Conservation (phyloP, 2,113 vertebrate species). For the Tetrax tetrax region DNA sequence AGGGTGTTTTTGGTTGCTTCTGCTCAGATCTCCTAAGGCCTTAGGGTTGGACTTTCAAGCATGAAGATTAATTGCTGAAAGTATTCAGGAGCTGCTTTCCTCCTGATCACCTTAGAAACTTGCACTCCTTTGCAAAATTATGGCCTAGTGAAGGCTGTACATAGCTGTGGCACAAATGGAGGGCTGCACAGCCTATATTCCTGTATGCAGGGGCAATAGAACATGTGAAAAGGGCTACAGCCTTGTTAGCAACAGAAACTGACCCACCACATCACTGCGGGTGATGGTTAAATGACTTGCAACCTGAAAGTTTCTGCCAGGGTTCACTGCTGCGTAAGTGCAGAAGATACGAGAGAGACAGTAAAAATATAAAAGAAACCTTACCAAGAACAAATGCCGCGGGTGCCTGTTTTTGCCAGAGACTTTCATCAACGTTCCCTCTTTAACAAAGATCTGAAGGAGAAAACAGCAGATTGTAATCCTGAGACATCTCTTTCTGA, state of each 20-base stretch:
- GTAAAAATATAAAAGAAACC: neutral
- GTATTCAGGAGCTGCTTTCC: neutral
- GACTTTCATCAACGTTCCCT: conserved; percentile 95
- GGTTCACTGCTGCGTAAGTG: neutral
- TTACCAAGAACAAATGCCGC: conserved; percentile 96
- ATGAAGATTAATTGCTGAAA: neutral
- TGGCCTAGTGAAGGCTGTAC: neutral
- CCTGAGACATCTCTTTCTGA: neutral
- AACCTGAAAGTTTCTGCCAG: neutral
- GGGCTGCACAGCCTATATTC: rapidly evolving
- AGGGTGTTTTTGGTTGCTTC: neutral
- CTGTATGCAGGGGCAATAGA: neutral
- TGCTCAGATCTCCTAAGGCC: neutral
- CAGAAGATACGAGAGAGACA: neutral
- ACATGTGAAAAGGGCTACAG: neutral
- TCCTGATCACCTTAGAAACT: neutral
- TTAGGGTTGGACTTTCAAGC: neutral
- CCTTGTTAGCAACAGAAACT: neutral
- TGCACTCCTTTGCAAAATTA: neutral
- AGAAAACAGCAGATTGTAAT: conserved; percentile 24
- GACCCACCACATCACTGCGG: neutral
- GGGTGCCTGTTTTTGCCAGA: conserved; percentile 87
- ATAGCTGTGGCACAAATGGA: neutral
- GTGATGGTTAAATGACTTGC: neutral
- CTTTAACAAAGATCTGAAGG: conserved; percentile 92